Conservation (phyloP, 2,113 vertebrate species). For the Pygoscelis antarcticus region DNA sequence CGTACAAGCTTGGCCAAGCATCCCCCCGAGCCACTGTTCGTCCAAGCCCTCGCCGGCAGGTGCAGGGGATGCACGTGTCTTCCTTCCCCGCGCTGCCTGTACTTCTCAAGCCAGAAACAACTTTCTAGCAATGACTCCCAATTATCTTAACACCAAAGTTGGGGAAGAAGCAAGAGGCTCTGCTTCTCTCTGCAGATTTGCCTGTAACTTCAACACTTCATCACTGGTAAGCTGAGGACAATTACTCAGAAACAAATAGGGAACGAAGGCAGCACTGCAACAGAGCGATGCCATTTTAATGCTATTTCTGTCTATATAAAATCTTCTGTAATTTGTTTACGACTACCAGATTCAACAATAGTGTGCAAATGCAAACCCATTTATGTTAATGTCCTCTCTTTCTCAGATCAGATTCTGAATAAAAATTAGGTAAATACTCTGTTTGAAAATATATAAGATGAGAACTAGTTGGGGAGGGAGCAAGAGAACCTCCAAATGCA, state of each 20-base stretch:
- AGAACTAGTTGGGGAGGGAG: conserved; percentile 67
- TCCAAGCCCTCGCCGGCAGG: not conserved
- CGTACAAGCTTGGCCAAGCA: not conserved
- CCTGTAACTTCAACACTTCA: not conserved
- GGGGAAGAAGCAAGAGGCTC: not conserved
- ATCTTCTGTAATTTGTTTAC: conserved; percentile 80
- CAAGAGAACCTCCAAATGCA: conserved; percentile 68
- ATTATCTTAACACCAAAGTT: not conserved
- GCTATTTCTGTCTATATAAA: conserved; percentile 75
- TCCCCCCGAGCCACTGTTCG: accelerated
- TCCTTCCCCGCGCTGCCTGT: not conserved
- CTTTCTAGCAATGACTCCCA: not conserved
- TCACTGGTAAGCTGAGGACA: conserved; percentile 25
- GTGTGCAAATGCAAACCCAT: conserved; percentile 78
- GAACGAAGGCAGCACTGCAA: not conserved
- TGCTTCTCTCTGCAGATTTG: not conserved
- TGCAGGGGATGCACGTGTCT: accelerated
- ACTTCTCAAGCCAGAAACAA: not conserved
- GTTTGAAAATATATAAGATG: conserved; percentile 84
- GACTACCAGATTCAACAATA: conserved; percentile 74
- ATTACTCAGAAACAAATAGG: conserved; percentile 1
- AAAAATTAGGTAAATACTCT: conserved; percentile 80
- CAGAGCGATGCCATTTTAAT: conserved; percentile 4
- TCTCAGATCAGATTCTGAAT: conserved; percentile 78
- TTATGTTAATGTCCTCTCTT: conserved; percentile 77